These are phyloP conservation scores for Styela plicata DNA, from an alignment of 23 tunicate genomes.

Conservation along the genomic window DNA sequence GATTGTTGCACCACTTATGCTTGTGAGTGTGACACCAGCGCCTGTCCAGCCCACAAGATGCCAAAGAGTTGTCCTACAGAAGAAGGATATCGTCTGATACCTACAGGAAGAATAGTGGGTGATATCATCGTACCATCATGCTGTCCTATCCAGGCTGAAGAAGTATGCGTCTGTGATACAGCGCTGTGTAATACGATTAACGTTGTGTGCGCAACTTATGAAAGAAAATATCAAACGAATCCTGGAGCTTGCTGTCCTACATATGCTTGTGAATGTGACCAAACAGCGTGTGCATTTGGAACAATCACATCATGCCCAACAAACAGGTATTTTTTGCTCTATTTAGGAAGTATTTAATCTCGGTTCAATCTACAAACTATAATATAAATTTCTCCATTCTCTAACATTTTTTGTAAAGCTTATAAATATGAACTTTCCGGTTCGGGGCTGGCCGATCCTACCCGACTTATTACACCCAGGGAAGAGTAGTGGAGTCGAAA, in stretches of 20 bases:
- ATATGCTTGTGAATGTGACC: conserved; percentile 13
- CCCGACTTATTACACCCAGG: too few species aligned
- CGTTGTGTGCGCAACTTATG: background rate
- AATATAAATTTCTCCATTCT: too few species aligned
- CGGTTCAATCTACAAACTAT: too few species aligned
- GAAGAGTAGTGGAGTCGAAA: too few species aligned
- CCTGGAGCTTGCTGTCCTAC: conserved; percentile 7
- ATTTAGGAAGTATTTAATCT: too few species aligned
- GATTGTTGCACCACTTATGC: background rate
- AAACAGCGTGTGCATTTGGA: background rate
- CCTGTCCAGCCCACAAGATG: background rate
- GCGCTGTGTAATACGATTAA: background rate
- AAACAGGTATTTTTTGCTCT: too few species aligned
- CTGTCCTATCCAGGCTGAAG: conserved; percentile 9
- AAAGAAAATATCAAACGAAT: conserved; percentile 13
- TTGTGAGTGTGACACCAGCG: background rate
- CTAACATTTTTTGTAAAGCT: too few species aligned
- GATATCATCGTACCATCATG: background rate
- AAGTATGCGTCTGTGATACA: background rate
- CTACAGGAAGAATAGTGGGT: background rate
- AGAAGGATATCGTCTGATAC: conserved; percentile 8
- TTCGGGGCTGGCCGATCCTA: too few species aligned
- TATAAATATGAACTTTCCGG: too few species aligned
- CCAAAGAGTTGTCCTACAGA: background rate
- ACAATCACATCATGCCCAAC: background rate